Conservation (phyloP, 2,113 vertebrate genomes). For the Eira barbara region DNA sequence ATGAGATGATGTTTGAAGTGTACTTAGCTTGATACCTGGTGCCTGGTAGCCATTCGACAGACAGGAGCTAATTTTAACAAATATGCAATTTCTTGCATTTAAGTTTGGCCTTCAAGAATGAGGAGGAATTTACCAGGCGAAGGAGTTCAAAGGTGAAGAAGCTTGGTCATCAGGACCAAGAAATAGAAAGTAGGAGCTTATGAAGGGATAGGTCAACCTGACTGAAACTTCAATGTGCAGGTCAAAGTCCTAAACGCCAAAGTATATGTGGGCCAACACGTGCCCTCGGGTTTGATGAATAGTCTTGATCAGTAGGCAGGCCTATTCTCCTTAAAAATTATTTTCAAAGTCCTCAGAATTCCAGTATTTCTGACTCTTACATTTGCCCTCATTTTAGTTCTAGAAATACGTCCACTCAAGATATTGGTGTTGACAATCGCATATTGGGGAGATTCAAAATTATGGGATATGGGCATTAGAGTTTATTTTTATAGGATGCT, state of each 20-base stretch:
- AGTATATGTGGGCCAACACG: not conserved
- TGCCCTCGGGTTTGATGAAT: not conserved
- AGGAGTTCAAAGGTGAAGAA: not conserved
- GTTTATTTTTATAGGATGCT: not conserved
- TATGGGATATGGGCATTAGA: not conserved
- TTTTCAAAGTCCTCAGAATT: not conserved
- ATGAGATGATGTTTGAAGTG: not conserved
- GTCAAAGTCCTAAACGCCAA: not conserved
- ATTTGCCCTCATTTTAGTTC: conserved; percentile 11
- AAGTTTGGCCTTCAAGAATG: not conserved
- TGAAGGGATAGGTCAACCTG: not conserved
- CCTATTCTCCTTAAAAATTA: not conserved
- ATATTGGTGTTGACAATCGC: not conserved
- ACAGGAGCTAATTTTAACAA: not conserved
- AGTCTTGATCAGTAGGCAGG: not conserved
- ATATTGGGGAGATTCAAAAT: not conserved
- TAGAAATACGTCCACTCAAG: not conserved
- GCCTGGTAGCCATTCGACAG: not conserved
- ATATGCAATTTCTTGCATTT: not conserved
- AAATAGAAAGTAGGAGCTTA: not conserved
- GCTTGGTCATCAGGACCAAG: not conserved
- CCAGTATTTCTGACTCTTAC: not conserved
- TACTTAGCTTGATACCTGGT: not conserved
- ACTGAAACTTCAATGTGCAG: not conserved
- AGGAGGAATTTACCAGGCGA: not conserved